Evolutionary conservation across 53 echinoderm and acorn worm genomes (phyloP).

Genomic region (Henricia sp.): DNA sequence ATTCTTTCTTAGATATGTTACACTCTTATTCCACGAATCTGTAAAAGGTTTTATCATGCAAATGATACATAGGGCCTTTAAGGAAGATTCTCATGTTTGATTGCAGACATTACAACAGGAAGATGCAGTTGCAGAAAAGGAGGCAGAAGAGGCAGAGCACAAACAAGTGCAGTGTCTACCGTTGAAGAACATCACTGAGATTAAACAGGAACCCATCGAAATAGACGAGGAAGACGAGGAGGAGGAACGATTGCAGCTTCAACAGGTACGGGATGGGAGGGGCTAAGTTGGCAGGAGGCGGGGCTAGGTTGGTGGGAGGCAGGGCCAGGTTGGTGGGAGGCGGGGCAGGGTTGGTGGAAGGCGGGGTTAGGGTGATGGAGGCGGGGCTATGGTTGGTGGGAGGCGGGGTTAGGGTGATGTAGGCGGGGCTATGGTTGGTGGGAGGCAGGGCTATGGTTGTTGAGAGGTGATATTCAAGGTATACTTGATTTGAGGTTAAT

Average conservation of each 20-base stretch:
- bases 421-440: background rate
- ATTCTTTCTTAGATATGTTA: no score
- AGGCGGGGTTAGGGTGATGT: background rate
- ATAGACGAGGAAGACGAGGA: constrained; percentile 90
- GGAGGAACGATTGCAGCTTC: constrained; percentile 65
- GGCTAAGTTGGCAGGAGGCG: background rate
- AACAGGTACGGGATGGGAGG: constrained; percentile 52
- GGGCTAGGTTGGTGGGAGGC: background rate
- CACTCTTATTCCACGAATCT: no score
- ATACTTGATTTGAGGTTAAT: no score
- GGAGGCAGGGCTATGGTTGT: background rate
- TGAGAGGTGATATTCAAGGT: no score
- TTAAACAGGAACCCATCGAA: constrained; percentile 98
- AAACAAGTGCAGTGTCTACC: constrained; percentile 68
- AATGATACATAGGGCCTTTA: no score
- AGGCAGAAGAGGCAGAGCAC: constrained; percentile 71
- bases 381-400: background rate
- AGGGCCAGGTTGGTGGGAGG: background rate
- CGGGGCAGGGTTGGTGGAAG: background rate
- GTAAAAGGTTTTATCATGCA: no score
- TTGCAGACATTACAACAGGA: constrained; percentile 33
- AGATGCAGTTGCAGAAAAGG: constrained; percentile 71
- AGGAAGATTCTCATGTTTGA: background rate
- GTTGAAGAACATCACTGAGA: constrained; percentile 72
- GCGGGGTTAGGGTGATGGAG: background rate